Base-by-base conservation (phyloP, 2,888 invertebrate species). In the Tachina lurida region DNA sequence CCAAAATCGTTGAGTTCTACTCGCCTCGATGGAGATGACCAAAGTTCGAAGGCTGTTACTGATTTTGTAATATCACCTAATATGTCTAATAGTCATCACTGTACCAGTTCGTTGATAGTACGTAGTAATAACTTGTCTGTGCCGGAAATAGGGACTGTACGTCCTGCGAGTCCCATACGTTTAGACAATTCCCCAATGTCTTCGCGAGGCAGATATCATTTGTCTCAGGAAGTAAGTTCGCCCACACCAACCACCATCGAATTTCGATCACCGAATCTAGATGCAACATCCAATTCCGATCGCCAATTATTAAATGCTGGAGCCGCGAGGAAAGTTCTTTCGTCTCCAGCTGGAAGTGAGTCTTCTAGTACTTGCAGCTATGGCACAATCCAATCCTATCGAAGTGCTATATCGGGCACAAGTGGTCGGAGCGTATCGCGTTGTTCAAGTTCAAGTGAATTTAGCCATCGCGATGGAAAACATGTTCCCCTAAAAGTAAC, bases 401-500 rank as follows among this genome's bases (percentile, higher is more conserved):
- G 89, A 2, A 88, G 85, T 45, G 77, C 58, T 1, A 67, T 83
- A 31, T 52, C 74, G 8, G 68, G 13, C 9, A 75, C 82, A 3
- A 47, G 67, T 73, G 84, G 71, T 71, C 91, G 92, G 22, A 91
- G 91, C 65, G 88, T 88, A 10, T 92, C 92, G 0, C 91, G 92
- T n/a, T 92, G 90, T 41, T 92, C 92, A 1, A 92, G 89, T 78
- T 90, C 91, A 0, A 93, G 93, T 79, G 92, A 93, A 87, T 93
- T 92, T 31, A 92, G 91, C 54, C 92, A 92, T 83, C 90, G 91
- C 0, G 92, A 92, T 86, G 92, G 91, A 0, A 90, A 91, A 74
- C 70, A 87, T 5, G 88, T 94, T 12, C 94, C 95, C 0, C 92
- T 95, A 13, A 94, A 94, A 88, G 93, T 94, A 1, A 95, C 94